Percentiles rank a stretch among this genome's conserved stretches.
These are phyloP conservation scores for Cassiopea andromeda DNA, from an alignment of 30 jellyfish, hydroid and myxozoan genomes.

Conservation along the genomic window DNA sequence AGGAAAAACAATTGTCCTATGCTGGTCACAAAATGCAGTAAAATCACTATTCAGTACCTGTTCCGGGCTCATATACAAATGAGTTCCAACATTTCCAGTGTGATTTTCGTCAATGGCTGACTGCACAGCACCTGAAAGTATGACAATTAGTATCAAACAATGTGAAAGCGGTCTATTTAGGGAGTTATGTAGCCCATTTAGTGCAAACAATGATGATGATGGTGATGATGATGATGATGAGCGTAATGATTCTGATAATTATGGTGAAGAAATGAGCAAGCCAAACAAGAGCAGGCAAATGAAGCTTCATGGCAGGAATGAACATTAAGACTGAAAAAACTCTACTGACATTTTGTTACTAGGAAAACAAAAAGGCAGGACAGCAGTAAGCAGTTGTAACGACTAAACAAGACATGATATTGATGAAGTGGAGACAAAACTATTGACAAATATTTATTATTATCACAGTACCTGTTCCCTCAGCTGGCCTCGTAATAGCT, in stretches of 20 bases:
- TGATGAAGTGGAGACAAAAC: neutral
- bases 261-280: too few relatives aligned
- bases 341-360: too few relatives aligned
- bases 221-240: neutral
- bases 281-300: too few relatives aligned
- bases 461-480: conserved; percentile 79
- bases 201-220: neutral
- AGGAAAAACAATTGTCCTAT: too few relatives aligned
- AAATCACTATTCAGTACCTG: conserved; percentile 45
- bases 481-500: conserved; percentile 95
- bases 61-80: conserved; percentile 99
- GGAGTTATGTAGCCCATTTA: neutral
- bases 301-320: too few relatives aligned
- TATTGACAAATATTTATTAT: too few relatives aligned
- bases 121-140: conserved; percentile 40
- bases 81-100: conserved; percentile 99
- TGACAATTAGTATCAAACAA: neutral
- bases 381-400: too few relatives aligned
- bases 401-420: too few relatives aligned
- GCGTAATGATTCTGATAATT: too few relatives aligned
- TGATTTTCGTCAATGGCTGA: conserved; percentile 81
- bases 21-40: too few relatives aligned
- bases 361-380: too few relatives aligned
- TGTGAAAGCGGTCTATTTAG: neutral
- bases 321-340: too few relatives aligned